These are phyloP conservation scores for Sminthurides bifidus DNA, from an alignment of 1,140 invertebrate genomes.

Conservation along the genomic window DNA sequence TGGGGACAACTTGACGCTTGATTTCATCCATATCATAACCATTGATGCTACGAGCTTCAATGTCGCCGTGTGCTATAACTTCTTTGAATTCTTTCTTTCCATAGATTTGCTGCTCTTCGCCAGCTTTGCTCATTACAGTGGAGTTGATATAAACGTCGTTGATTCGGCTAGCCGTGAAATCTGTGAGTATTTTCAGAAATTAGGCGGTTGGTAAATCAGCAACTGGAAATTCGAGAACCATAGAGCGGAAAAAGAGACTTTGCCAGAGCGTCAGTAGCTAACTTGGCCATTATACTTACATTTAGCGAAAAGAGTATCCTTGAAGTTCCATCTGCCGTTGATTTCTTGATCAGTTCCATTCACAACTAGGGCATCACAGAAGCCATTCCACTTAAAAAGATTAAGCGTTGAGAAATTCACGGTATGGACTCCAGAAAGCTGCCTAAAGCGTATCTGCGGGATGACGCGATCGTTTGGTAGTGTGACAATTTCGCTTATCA, in stretches of 20 bases:
- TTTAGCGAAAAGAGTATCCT: neutral
- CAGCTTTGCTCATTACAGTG: neutral
- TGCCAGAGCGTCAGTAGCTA: too few species aligned
- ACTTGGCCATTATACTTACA: neutral
- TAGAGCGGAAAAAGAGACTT: neutral
- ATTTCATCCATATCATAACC: neutral
- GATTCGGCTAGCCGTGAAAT: neutral
- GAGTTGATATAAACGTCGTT: neutral
- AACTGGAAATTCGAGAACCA: neutral
- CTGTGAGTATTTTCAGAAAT: neutral
- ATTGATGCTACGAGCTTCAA: neutral
- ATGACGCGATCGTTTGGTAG: neutral
- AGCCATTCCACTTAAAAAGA: neutral
- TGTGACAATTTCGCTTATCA: neutral
- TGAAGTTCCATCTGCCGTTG: neutral
- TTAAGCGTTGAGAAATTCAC: neutral
- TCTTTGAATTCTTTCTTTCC: neutral
- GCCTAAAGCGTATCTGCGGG: neutral
- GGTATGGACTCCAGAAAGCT: neutral
- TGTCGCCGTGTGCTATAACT: neutral
- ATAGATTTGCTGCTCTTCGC: neutral
- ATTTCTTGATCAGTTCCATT: neutral
- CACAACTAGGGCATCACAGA: neutral
- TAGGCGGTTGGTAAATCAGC: neutral
- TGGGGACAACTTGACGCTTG: neutral